A percentile compares a stretch with the other conserved stretches of the same genome.
Conservation (phyloP, 2,113 vertebrate species). For the Hydrochoerus hydrochaeris region DNA sequence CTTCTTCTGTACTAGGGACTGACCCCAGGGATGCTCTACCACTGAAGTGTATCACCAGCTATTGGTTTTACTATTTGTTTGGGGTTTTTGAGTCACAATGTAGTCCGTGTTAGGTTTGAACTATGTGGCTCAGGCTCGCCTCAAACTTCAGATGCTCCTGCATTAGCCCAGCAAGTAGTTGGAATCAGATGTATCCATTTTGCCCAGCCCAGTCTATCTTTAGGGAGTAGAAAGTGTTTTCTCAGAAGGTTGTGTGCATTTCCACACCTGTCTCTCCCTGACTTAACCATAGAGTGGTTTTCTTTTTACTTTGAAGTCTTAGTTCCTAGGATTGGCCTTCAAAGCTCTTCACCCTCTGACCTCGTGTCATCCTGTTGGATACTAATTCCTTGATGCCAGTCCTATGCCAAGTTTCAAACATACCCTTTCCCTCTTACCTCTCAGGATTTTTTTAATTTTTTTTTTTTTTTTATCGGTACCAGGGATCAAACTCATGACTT, state of each 20-base stretch:
- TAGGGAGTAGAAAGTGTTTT: constrained; percentile 39
- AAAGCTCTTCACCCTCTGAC: background rate
- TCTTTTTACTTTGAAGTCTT: constrained; percentile 42
- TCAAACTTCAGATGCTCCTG: background rate
- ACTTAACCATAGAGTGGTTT: background rate
- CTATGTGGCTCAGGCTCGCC: background rate
- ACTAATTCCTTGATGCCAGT: background rate
- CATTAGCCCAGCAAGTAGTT: background rate
- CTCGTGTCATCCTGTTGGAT: background rate
- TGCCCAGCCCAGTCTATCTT: background rate
- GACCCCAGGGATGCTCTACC: background rate
- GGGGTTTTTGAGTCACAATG: background rate
- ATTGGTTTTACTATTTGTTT: background rate
- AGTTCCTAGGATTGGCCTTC: background rate
- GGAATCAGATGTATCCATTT: background rate
- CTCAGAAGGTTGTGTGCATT: background rate
- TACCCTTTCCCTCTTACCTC: background rate
- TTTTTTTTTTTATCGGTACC: too few relatives aligned
- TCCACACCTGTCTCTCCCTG: background rate
- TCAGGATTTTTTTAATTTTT: background rate
- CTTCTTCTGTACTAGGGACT: too few relatives aligned
- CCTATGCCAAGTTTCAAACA: background rate
- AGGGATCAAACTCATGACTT: too few relatives aligned
- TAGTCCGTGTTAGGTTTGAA: background rate
- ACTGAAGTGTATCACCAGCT: background rate